A percentile compares a stretch with the other conserved stretches of the same genome.
Conservation (phyloP, 2,113 vertebrate species). For the Andinoacara biseriatus region DNA sequence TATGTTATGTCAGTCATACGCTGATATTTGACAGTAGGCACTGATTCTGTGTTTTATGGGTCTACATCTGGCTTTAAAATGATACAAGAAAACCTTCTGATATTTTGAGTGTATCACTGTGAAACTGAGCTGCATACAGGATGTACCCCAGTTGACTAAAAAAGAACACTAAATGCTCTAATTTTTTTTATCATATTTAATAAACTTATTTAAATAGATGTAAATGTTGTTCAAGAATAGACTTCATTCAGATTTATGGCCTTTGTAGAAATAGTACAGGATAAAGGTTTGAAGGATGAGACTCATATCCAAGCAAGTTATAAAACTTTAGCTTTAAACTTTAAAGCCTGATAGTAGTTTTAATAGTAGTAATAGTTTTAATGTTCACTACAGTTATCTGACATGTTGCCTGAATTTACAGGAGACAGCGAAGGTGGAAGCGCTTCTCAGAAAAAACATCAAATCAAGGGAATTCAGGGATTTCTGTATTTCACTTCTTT, state of each 20-base stretch:
- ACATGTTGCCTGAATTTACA: neutral
- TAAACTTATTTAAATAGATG: neutral
- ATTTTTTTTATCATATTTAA: too few species aligned
- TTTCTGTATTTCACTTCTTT: conserved; percentile 74
- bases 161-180: neutral
- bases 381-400: neutral
- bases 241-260: neutral
- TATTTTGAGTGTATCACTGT: neutral
- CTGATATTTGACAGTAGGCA: neutral
- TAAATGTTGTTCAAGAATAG: neutral
- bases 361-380: neutral
- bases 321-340: neutral
- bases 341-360: neutral
- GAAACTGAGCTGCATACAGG: neutral
- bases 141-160: neutral
- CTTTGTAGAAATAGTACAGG: neutral
- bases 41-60: neutral
- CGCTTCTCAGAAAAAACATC: conserved; percentile 43
- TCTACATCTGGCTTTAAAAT: neutral
- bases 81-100: neutral
- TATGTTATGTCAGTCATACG: neutral
- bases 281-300: too few species aligned
- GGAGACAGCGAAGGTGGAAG: conserved; percentile 39
- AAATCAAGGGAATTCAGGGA: conserved; percentile 18
- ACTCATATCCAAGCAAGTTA: too few species aligned